A percentile compares a stretch with the other conserved stretches of the same genome.
Evolutionary conservation across 2,113 vertebrate species (phyloP).

Genomic region (Phrynocephalus versicolor): DNA sequence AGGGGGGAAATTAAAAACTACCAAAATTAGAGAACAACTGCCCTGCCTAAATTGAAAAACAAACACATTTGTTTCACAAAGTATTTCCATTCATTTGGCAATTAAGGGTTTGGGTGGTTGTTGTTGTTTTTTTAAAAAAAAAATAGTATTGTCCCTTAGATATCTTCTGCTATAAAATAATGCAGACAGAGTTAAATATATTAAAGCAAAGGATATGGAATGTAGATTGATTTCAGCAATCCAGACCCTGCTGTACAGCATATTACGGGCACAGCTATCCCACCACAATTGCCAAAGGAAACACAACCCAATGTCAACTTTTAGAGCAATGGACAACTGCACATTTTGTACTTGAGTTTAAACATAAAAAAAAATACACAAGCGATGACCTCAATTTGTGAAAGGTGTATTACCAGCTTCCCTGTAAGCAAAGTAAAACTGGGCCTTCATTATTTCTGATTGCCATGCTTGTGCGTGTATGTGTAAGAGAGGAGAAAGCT

Average conservation of each 20-base stretch:
- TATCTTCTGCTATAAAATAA: constrained; percentile 54
- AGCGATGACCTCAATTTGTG: no score
- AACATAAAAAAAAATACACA: neutral
- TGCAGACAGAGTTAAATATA: constrained; percentile 21
- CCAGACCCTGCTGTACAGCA: neutral
- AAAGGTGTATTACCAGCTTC: neutral
- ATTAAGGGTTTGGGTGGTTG: no score
- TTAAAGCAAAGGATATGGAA: constrained; percentile 30
- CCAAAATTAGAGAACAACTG: no score
- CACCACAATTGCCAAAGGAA: neutral
- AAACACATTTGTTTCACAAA: constrained; percentile 45
- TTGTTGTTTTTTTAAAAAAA: constrained; percentile 44
- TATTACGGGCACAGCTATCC: neutral
- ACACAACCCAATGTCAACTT: neutral
- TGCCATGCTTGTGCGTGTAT: neutral
- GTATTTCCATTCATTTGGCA: constrained; percentile 51
- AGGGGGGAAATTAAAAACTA: no score
- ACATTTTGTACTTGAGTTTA: neutral
- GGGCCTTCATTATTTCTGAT: neutral
- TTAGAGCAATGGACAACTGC: neutral
- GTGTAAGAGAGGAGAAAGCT: no score
- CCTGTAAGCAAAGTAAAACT: neutral
- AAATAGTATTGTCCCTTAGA: constrained; percentile 50
- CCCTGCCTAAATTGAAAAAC: constrained; percentile 52
- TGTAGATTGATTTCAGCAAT: neutral